Evolutionary conservation across 2,888 invertebrate species (phyloP), one percentile per base, ranked within the genome.

Genomic region (Abscondita cerata): DNA sequence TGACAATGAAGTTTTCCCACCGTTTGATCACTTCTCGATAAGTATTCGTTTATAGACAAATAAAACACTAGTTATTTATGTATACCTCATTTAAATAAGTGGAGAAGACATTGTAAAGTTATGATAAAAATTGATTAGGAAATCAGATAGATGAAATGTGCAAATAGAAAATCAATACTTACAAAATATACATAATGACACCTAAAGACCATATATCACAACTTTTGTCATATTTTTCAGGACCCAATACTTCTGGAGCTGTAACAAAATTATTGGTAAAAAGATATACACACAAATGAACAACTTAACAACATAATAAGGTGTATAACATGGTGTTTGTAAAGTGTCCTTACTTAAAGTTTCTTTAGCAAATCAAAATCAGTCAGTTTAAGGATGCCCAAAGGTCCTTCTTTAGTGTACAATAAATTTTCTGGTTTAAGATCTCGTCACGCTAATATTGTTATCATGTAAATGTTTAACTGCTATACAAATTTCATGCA

Each of bases 351-450:
- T 91, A 13, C 89, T 85, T 15, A 86, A 77, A 0, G 95, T 95
- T 81, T 96, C 96, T 80, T 99, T 99, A 11, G 99, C 98, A 99
- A 99, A 6, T 99, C 99, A 81, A 99, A 99, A 83, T 99, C 99
- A 1, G 98, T 99, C 73, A 99, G 82, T 81, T 99, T 99, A 64
- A 99, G 85, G 61, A 91, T 85, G n/a, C 93, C 96, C 75, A 86
- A 85, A 12, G 85, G 85, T 68, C 87, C 89, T 78, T 82, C 85
- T 73, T 85, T 89, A 16, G 94, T 91, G 81, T 97, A 98, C 1
- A 99, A 83, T 48, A 99, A 83, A 83, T 99, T 99, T 83, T 98
- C 98, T 0, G 97, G 97, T 81, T 99, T 99, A 71, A 99, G 88
- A 83, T 99, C 98, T 66, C 98, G 86, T 80, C 99, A 98, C 25